Percentiles rank a stretch among this genome's conserved stretches.
These are phyloP conservation scores for Ophioninae sp. DNA, from an alignment of 2,888 invertebrate genomes.

Conservation along the genomic window DNA sequence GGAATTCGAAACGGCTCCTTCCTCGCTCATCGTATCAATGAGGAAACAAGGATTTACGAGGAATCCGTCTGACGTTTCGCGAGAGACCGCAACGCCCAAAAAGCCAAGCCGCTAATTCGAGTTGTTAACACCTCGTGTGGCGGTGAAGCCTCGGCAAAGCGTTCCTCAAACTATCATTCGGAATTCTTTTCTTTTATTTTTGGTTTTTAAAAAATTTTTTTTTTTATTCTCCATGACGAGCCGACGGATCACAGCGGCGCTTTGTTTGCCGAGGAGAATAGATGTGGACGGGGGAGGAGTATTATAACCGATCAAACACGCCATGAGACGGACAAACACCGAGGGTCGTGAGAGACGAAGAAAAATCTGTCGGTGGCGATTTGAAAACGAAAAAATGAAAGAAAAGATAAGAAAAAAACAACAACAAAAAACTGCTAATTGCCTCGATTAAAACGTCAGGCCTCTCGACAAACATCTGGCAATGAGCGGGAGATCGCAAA, in stretches of 20 bases:
- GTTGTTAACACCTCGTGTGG: slow-evolving; percentile 72
- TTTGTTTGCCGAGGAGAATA: slow-evolving; percentile 12
- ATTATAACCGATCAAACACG: slow-evolving; percentile 75
- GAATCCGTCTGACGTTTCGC: slow-evolving; percentile 8
- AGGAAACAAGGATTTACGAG: neutral
- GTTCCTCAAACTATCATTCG: slow-evolving; percentile 25
- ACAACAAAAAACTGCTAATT: slow-evolving; percentile 66
- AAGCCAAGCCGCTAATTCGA: slow-evolving; percentile 70
- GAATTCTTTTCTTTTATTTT: slow-evolving; percentile 31
- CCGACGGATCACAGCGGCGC: neutral
- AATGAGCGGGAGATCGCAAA: slow-evolving; percentile 23
- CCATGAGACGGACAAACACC: slow-evolving; percentile 41
- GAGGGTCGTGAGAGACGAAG: slow-evolving; percentile 5
- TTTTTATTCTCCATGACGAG: neutral
- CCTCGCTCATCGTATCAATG: neutral
- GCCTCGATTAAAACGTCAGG: slow-evolving; percentile 62
- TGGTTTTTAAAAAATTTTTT: neutral
- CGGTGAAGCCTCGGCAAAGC: slow-evolving; percentile 20
- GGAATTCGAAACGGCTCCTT: neutral
- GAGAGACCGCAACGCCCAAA: slow-evolving; percentile 23
- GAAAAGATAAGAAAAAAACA: neutral
- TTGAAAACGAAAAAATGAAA: neutral
- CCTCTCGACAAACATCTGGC: slow-evolving; percentile 51
- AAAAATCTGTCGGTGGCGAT: neutral
- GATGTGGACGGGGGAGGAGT: slow-evolving; percentile 9